Percentiles rank a stretch among this genome's conserved stretches.
phyloP scores from a whole-genome alignment of 2,113 vertebrate species.

The Upupa epops region DNA sequence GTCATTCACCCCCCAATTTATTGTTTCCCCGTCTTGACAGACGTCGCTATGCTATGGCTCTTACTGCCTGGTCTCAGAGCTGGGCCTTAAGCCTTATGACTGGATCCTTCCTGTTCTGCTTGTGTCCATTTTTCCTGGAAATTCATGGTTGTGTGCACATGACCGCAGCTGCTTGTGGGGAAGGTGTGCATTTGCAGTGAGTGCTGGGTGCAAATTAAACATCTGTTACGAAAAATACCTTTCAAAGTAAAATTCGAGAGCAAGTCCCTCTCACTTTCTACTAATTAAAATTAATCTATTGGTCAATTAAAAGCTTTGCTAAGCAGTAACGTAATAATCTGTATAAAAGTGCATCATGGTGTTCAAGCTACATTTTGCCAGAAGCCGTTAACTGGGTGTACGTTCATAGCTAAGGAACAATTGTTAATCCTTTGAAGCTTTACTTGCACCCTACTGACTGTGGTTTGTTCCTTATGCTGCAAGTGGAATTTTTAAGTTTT shows the following conservation, averaged over 20 bases:
- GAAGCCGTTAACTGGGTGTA: background rate
- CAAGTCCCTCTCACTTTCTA: background rate
- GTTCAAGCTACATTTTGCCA: background rate
- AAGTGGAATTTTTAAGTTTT: background rate
- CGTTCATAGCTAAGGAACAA: background rate
- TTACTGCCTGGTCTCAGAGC: background rate
- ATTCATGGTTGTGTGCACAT: background rate
- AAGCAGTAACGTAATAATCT: background rate
- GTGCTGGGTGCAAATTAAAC: background rate
- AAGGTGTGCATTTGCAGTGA: background rate
- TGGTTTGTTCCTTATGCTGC: background rate
- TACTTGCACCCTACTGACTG: background rate
- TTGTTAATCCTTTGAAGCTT: background rate
- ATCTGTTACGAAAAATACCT: background rate
- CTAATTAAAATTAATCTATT: slow-evolving; percentile 20
- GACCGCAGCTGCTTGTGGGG: background rate
- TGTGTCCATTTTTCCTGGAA: background rate
- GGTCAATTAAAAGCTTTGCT: slow-evolving; percentile 1
- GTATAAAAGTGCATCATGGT: background rate
- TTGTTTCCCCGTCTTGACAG: background rate
- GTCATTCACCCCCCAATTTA: background rate
- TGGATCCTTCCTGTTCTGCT: background rate
- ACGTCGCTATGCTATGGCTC: background rate
- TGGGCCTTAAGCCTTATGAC: background rate
- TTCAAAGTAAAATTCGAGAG: slow-evolving; percentile 16